Base-by-base conservation (phyloP, 2,113 vertebrate species). In the Apteryx owenii region DNA sequence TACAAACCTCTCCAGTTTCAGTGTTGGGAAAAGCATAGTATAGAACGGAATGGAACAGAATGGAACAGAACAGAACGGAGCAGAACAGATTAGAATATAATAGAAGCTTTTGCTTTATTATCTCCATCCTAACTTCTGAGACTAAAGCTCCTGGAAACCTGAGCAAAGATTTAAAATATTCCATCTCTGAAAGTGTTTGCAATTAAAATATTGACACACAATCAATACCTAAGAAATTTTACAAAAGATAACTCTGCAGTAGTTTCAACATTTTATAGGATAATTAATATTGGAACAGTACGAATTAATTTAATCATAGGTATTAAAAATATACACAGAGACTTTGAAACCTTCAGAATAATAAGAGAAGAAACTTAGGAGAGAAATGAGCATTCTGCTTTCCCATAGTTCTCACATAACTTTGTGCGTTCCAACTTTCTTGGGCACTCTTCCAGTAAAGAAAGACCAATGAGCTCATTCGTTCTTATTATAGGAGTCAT, bases 141-240 rank as follows among this genome's bases (percentile, higher is more conserved):
- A 80, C 65, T 62, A 5, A 89, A 87, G 40, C 26, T 42, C 29
- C 28, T 8, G 29, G 40, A 62, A 95, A 75, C 42, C 56, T 64
- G 64, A 65, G 68, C 31, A 91, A 75, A 36, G 12, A 83, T 85
- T 73, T 92, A 61, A 96, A 91, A 60, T 60, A 78, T 85, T 91
- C 79, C 65, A 71, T 81, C 82, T 85, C 68, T 88, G 81, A 91
- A 95, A 81, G 5, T 58, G n/a, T 94, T 90, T 80, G 28, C 19
- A 20, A 85, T 88, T 95, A 93, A 91, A 95, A n/a, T 95, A 93
- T 91, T 91, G 96, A 90, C 79, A 75, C 0, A 1, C 66, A 83
- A 75, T 96, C 91, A 94, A 94, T 96, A 89, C 29, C 79, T 78
- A 50, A 88, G 68, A 94, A 88, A 65, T 78, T 89, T 91, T 85